A percentile compares a stretch with the other conserved stretches of the same genome.
These are phyloP conservation scores for Ophioderma brevispina DNA, from an alignment of 35 echinoderm and acorn worm genomes.

Conservation along the genomic window DNA sequence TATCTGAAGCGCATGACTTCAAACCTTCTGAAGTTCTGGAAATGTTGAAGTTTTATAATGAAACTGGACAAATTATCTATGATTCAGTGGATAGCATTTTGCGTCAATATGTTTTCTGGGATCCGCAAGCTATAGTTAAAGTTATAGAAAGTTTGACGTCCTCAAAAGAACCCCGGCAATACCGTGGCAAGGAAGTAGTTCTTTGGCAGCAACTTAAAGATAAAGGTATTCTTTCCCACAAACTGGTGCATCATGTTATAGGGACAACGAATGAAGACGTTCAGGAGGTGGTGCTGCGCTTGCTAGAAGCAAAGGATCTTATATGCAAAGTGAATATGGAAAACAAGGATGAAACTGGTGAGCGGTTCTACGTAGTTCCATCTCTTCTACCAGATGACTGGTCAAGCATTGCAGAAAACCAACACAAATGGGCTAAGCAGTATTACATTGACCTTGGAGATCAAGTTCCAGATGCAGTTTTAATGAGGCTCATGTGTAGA, in stretches of 20 bases:
- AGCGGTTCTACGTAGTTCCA: background rate
- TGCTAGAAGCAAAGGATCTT: background rate
- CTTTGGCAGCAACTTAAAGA: background rate
- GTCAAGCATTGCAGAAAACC: background rate
- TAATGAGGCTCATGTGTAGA: background rate
- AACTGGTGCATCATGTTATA: background rate
- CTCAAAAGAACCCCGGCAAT: background rate
- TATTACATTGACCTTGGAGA: background rate
- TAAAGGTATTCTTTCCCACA: background rate
- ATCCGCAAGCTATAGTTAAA: background rate
- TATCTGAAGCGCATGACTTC: background rate
- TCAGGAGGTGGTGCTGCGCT: background rate
- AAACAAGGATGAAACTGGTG: background rate
- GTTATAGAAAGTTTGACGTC: background rate
- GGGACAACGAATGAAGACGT: background rate
- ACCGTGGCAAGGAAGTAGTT: background rate
- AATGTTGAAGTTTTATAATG: background rate
- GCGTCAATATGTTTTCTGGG: background rate
- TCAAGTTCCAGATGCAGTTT: background rate
- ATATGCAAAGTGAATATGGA: background rate
- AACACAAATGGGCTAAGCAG: background rate
- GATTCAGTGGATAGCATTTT: background rate
- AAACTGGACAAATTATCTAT: background rate
- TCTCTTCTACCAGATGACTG: background rate
- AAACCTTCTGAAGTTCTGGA: background rate